Conservation (phyloP, 2,797 vertebrate species). For the Pristis pectinata region DNA sequence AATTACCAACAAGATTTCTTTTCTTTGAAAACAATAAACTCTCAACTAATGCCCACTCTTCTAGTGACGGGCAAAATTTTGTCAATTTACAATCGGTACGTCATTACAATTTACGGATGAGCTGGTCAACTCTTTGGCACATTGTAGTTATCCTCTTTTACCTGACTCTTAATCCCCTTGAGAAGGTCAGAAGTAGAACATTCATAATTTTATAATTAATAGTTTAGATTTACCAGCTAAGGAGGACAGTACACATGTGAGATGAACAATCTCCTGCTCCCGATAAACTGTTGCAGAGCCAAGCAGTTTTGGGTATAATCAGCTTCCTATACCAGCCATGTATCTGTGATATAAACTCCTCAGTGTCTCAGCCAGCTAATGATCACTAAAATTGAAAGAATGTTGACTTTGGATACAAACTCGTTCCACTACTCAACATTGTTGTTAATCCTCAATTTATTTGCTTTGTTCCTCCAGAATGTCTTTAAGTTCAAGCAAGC, state of each 20-base stretch:
- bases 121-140: background rate
- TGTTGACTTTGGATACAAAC: background rate
- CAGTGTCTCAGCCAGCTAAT: background rate
- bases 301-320: background rate
- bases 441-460: background rate
- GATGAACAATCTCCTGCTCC: background rate
- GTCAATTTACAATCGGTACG: background rate
- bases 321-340: background rate
- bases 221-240: background rate
- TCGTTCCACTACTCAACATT: background rate
- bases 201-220: no score
- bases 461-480: background rate
- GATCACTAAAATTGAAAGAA: background rate
- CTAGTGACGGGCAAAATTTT: background rate
- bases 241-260: background rate
- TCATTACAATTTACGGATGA: background rate
- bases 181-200: background rate
- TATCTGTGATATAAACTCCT: background rate
- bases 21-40: no score
- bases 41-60: background rate
- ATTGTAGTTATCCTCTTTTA: background rate
- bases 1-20: no score
- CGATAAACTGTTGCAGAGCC: no score
- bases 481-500: background rate
- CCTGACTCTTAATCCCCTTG: background rate